Percentiles rank a stretch among this genome's conserved stretches.
These are phyloP conservation scores for Acanthosepion lycidas DNA, from an alignment of 2,888 invertebrate species.

Conservation along the genomic window DNA sequence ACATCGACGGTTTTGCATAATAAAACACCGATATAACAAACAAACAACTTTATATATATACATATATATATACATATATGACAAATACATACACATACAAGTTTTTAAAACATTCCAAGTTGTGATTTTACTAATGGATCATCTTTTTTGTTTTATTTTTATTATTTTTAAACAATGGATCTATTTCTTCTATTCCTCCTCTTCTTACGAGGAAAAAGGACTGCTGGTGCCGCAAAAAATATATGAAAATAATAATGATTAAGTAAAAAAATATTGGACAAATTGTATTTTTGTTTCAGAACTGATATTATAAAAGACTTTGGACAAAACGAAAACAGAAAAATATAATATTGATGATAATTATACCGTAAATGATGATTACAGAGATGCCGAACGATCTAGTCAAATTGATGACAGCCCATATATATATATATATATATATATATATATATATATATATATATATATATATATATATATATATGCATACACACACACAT, in stretches of 20 bases:
- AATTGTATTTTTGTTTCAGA: constrained; percentile 37
- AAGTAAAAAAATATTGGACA: neutral
- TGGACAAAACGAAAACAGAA: neutral
- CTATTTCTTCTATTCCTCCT: neutral
- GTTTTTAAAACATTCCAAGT: constrained; percentile 34
- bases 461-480: neutral
- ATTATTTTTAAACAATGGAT: neutral
- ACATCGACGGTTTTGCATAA: neutral
- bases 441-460: neutral
- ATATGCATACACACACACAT: neutral
- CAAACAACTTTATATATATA: constrained; percentile 33
- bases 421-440: neutral
- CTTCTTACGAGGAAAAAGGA: neutral
- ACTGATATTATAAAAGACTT: neutral
- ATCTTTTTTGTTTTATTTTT: neutral
- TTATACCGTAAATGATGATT: neutral
- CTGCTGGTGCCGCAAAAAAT: neutral
- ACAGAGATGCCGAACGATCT: neutral
- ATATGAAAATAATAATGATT: neutral
- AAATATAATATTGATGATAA: neutral
- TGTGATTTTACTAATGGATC: neutral
- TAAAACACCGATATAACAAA: neutral
- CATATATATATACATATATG: neutral
- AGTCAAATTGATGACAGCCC: neutral
- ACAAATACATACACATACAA: neutral